Conservation (phyloP, 2,888 invertebrate genomes). For the Panopea generosa region DNA sequence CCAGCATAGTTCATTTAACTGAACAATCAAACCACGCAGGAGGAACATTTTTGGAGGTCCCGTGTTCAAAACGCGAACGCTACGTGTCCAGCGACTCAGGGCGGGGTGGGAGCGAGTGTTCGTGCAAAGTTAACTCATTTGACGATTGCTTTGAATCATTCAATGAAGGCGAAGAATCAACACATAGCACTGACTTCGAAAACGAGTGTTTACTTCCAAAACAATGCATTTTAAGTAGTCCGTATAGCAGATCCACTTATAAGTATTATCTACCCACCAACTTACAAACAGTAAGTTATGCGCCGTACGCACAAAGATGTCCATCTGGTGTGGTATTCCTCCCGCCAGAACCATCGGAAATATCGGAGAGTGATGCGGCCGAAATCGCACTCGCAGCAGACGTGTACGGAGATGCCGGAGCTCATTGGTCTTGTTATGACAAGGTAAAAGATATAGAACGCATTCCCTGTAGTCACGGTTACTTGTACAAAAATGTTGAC, state of each 20-base stretch:
- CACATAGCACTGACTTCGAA: too few relatives aligned
- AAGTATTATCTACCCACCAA: neutral
- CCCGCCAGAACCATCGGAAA: constrained; percentile 2
- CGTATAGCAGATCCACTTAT: neutral
- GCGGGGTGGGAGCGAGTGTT: constrained; percentile 8
- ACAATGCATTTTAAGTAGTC: neutral
- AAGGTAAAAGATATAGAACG: too few relatives aligned
- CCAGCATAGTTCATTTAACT: too few relatives aligned
- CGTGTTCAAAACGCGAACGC: constrained; percentile 4
- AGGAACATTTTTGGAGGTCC: neutral
- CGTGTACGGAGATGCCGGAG: neutral
- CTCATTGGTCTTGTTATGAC: too few relatives aligned
- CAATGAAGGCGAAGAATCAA: neutral
- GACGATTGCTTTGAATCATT: constrained; percentile 4
- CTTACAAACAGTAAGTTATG: neutral
- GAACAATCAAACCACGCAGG: too few relatives aligned
- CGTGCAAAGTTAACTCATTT: constrained; percentile 3
- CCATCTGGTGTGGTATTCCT: constrained; percentile 12
- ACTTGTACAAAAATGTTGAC: too few relatives aligned
- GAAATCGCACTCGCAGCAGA: neutral
- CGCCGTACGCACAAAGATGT: neutral
- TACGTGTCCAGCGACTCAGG: constrained; percentile 18
- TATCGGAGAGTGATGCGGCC: neutral
- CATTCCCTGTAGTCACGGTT: too few relatives aligned
- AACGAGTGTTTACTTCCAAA: neutral